Percentiles rank a stretch among this genome's conserved stretches.
Conservation (phyloP, 2,797 vertebrate genomes). For the Sebastes kiyomatsui region DNA sequence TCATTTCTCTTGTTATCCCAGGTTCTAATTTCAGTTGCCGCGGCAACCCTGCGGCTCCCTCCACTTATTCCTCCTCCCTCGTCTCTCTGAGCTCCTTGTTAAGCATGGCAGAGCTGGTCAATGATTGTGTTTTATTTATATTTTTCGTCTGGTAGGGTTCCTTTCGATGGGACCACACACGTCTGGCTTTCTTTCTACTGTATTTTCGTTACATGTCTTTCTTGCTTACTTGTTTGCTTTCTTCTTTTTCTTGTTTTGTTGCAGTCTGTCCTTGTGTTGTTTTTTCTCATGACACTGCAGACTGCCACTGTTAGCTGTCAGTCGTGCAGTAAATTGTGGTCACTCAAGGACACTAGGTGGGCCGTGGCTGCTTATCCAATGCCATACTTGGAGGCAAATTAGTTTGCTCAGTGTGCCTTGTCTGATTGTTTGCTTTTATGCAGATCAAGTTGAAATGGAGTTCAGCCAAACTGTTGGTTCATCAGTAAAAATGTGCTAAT, state of each 20-base stretch:
- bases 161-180: slow-evolving; percentile 13
- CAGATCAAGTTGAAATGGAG: slow-evolving; percentile 25
- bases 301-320: slow-evolving; percentile 12
- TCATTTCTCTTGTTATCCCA: slow-evolving; percentile 59
- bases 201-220: slow-evolving; percentile 6
- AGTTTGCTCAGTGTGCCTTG: slow-evolving; percentile 39
- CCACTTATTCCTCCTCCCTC: slow-evolving; percentile 29
- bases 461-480: slow-evolving; percentile 20
- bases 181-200: slow-evolving; percentile 4
- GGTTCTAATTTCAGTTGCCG: slow-evolving; percentile 73
- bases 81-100: slow-evolving; percentile 56
- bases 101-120: slow-evolving; percentile 58
- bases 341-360: slow-evolving; percentile 32
- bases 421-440: slow-evolving; percentile 32
- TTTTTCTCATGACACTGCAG: neutral
- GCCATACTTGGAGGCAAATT: slow-evolving; percentile 20
- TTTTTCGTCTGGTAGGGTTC: slow-evolving; percentile 12
- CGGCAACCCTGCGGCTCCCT: slow-evolving; percentile 64
- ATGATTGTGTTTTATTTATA: slow-evolving; percentile 64
- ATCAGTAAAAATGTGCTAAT: neutral
- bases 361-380: slow-evolving; percentile 4
- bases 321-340: slow-evolving; percentile 24
- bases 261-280: neutral
- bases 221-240: neutral
- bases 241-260: neutral